A percentile compares a stretch with the other conserved stretches of the same genome.
Conservation (phyloP, 1,140 invertebrate genomes). For the Octopus sinensis region DNA sequence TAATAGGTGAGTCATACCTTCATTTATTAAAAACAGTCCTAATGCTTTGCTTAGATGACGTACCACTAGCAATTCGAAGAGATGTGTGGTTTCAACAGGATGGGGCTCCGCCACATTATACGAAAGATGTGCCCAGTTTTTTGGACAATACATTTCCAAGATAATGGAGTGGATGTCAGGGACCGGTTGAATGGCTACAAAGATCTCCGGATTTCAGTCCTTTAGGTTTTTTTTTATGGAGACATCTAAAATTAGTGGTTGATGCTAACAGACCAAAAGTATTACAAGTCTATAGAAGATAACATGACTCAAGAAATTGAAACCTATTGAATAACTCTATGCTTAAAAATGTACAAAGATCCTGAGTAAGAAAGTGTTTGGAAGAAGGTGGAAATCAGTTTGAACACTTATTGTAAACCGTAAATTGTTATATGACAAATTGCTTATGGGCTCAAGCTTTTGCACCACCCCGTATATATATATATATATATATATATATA, state of each 20-base stretch:
- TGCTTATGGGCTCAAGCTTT: not conserved
- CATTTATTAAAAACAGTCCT: not conserved
- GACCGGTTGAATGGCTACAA: constrained; percentile 5
- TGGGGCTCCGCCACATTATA: not conserved
- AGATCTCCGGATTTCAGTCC: constrained; percentile 11
- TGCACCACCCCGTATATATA: not conserved
- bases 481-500: not conserved
- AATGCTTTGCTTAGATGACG: not conserved
- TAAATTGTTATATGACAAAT: not conserved
- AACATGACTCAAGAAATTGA: not conserved
- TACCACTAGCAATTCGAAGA: not conserved
- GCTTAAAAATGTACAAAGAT: not conserved
- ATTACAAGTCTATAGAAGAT: not conserved
- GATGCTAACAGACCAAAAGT: too few relatives aligned
- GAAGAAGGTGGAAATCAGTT: not conserved
- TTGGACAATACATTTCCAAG: constrained; percentile 12
- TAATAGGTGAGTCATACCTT: not conserved
- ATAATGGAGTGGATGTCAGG: constrained; percentile 3
- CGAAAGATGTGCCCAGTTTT: not conserved
- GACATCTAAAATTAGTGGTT: not conserved
- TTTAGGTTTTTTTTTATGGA: constrained; percentile 2
- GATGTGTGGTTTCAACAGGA: not conserved
- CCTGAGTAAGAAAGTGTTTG: not conserved
- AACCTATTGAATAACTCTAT: not conserved
- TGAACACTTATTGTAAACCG: not conserved